phyloP scores from a whole-genome alignment of 2,797 vertebrate species.

The Clarias fuscus region DNA sequence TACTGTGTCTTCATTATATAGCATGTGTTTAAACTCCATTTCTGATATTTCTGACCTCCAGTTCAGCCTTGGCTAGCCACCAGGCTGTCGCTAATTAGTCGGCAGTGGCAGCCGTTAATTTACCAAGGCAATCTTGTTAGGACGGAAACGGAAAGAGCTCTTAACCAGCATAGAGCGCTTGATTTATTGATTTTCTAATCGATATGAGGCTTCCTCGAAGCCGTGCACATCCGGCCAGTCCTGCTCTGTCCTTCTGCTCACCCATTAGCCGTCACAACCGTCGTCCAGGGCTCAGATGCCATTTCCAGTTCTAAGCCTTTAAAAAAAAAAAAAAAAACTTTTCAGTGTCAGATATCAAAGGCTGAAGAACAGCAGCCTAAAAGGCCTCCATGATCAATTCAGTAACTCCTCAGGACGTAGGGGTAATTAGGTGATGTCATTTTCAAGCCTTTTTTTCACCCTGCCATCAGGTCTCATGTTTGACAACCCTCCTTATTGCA shows the following conservation, averaged over 20 bases:
- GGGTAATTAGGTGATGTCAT: slow-evolving; percentile 67
- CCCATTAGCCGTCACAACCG: slow-evolving; percentile 58
- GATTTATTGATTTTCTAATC: slow-evolving; percentile 84
- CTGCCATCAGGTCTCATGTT: slow-evolving; percentile 57
- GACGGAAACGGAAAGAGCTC: slow-evolving; percentile 77
- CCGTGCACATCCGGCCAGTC: slow-evolving; percentile 54
- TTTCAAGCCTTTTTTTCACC: slow-evolving; percentile 30
- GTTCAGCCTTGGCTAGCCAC: background rate
- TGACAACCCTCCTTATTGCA: slow-evolving; percentile 49
- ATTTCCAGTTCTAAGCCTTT: slow-evolving; percentile 49
- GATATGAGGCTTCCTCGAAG: slow-evolving; percentile 77
- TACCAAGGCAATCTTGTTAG: slow-evolving; percentile 68
- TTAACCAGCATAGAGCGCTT: slow-evolving; percentile 76
- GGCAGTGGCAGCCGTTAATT: slow-evolving; percentile 61
- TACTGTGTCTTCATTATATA: background rate
- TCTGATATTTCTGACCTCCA: background rate
- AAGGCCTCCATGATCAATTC: slow-evolving; percentile 54
- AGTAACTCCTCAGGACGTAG: slow-evolving; percentile 46
- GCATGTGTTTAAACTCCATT: background rate
- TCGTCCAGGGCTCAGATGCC: slow-evolving; percentile 54
- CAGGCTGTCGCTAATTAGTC: slow-evolving; percentile 70
- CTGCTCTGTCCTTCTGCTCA: slow-evolving; percentile 42
- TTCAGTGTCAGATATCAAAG: slow-evolving; percentile 56
- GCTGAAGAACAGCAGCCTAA: slow-evolving; percentile 43
- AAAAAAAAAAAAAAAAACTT: slow-evolving; percentile 16